These are phyloP conservation scores for Napeogenes inachia DNA, from an alignment of 2,888 invertebrate genomes.

Conservation along the genomic window DNA sequence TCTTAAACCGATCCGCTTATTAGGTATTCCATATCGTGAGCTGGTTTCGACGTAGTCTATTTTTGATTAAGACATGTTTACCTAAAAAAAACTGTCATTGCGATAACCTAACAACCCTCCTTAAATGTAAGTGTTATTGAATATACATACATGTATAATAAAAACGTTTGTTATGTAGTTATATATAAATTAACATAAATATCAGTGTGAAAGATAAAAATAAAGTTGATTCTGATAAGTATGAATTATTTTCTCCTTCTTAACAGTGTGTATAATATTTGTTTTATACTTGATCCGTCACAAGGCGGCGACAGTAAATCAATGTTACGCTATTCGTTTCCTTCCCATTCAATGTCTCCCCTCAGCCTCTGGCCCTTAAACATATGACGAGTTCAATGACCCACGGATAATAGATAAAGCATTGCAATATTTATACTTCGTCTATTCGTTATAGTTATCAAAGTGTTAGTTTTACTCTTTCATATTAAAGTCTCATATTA, in stretches of 20 bases:
- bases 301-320: conserved; percentile 33
- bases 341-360: conserved; percentile 44
- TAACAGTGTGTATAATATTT: conserved; percentile 2
- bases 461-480: too few relatives aligned
- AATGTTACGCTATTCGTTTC: conserved; percentile 35
- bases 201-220: too few relatives aligned
- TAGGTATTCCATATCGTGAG: conserved; percentile 63
- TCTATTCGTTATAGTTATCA: background rate
- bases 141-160: too few relatives aligned
- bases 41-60: conserved; percentile 40
- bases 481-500: too few relatives aligned
- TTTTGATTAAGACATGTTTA: conserved; percentile 41
- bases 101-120: conserved; percentile 17
- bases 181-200: too few relatives aligned
- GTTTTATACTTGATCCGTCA: conserved; percentile 2
- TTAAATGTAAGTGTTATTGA: background rate
- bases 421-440: conserved; percentile 4
- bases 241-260: too few relatives aligned
- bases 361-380: conserved; percentile 37
- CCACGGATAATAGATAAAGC: conserved; percentile 30
- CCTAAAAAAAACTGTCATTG: conserved; percentile 25
- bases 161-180: too few relatives aligned
- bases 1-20: conserved; percentile 72
- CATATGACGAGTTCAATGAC: conserved; percentile 54
- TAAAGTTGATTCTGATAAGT: too few relatives aligned